phyloP scores from a whole-genome alignment of 2,888 invertebrate genomes.

The Drosophila cracens region DNA sequence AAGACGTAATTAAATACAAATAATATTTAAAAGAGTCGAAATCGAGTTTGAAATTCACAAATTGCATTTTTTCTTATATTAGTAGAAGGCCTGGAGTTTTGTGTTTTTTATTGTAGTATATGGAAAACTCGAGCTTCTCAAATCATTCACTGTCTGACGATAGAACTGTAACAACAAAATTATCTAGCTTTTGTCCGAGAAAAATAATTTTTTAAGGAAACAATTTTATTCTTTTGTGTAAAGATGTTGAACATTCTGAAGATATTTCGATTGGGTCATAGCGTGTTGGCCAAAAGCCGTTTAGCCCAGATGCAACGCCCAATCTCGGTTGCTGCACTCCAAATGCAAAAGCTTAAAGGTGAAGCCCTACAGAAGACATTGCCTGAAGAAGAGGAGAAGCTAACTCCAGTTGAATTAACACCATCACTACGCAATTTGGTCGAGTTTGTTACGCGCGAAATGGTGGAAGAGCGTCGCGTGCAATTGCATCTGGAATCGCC shows the following conservation, averaged over 20 bases:
- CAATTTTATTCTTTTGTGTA: slow-evolving; percentile 1
- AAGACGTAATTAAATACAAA: slow-evolving; percentile 1
- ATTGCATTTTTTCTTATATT: neutral
- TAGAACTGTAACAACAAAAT: slow-evolving; percentile 34
- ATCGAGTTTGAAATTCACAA: slow-evolving; percentile 4
- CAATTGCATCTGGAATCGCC: slow-evolving; percentile 41
- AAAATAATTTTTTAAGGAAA: slow-evolving; percentile 13
- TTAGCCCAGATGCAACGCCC: slow-evolving; percentile 24
- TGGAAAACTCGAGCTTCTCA: neutral
- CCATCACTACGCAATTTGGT: slow-evolving; percentile 37
- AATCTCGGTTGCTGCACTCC: slow-evolving; percentile 19
- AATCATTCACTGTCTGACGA: slow-evolving; percentile 28
- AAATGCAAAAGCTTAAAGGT: slow-evolving; percentile 35
- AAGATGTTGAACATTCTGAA: slow-evolving; percentile 40
- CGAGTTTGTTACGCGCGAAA: slow-evolving; percentile 47
- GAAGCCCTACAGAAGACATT: slow-evolving; percentile 15
- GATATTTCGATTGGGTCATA: slow-evolving; percentile 21
- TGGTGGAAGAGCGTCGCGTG: slow-evolving; percentile 47
- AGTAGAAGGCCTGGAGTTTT: slow-evolving; percentile 26
- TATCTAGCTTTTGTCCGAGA: slow-evolving; percentile 20
- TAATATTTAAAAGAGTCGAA: slow-evolving; percentile 25
- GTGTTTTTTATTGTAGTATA: neutral
- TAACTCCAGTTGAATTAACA: slow-evolving; percentile 6
- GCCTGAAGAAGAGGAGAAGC: slow-evolving; percentile 12
- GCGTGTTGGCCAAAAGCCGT: slow-evolving; percentile 11